Conservation (phyloP, 2,113 vertebrate species). For the Vulpes vulpes region DNA sequence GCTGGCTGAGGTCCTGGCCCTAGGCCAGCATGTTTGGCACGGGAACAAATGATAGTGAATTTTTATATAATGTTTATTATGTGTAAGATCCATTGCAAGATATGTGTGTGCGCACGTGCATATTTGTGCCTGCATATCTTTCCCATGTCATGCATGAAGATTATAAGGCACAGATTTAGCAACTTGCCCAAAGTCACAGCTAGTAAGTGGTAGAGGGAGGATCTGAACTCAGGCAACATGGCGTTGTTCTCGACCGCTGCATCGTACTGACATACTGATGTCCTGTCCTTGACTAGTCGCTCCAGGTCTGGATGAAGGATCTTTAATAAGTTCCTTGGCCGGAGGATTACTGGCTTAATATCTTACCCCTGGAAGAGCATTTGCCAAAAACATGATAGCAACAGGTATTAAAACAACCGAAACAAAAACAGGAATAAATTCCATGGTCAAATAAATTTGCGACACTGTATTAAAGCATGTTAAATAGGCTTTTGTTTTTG, state of each 20-base stretch:
- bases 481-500: background rate
- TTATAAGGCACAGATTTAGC: background rate
- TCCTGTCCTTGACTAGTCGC: background rate
- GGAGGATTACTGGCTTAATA: background rate
- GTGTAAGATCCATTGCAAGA: background rate
- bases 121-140: background rate
- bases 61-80: background rate
- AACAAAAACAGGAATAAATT: constrained; percentile 29
- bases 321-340: background rate
- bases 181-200: background rate
- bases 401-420: background rate
- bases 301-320: background rate
- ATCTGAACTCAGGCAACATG: background rate
- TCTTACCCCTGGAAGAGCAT: background rate
- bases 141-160: background rate
- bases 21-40: background rate
- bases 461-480: background rate
- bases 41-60: background rate
- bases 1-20: background rate
- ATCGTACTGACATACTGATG: background rate
- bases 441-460: background rate
- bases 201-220: background rate
- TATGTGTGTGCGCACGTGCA: no score
- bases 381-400: background rate
- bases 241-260: background rate